Evolutionary conservation across 2,797 vertebrate species (phyloP).

Genomic region (Enteromius unitaeniatus): DNA sequence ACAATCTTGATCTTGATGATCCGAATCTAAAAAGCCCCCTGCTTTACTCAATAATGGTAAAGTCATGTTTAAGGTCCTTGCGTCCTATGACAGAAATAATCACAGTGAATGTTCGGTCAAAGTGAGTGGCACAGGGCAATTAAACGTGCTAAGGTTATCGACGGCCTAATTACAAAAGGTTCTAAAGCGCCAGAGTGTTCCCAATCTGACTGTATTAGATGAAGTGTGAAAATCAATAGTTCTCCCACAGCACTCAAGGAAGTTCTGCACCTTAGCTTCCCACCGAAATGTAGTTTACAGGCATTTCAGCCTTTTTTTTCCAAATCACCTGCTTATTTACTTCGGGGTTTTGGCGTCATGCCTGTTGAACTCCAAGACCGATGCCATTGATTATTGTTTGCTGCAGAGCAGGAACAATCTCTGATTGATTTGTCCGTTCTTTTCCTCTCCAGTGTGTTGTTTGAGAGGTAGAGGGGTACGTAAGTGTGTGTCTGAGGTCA

Average conservation of each 20-base stretch:
- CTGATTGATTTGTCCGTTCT: constrained; percentile 16
- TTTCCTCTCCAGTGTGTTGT: constrained; percentile 18
- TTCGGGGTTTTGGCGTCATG: constrained; percentile 40
- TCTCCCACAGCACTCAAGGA: neutral
- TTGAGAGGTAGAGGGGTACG: neutral
- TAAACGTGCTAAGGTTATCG: constrained; percentile 11
- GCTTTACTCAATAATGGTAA: neutral
- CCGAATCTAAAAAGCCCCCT: neutral
- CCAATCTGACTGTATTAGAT: constrained; percentile 30
- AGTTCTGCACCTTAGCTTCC: neutral
- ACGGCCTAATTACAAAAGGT: constrained; percentile 11
- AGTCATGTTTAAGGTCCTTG: neutral
- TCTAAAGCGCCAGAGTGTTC: constrained; percentile 33
- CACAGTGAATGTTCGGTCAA: neutral
- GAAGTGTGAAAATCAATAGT: constrained; percentile 37
- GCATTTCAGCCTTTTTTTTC: constrained; percentile 37
- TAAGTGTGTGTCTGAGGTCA: neutral
- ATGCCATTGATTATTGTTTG: constrained; percentile 53
- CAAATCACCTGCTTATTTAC: constrained; percentile 41
- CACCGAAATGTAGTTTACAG: constrained; percentile 10
- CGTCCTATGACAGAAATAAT: neutral
- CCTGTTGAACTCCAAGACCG: constrained; percentile 53
- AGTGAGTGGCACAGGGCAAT: neutral
- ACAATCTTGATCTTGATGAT: neutral
- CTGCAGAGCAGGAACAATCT: constrained; percentile 18